Evolutionary conservation across 2,888 invertebrate genomes (phyloP), one percentile per base, ranked within the genome.

Genomic region (Temnothorax unifasciatus): DNA sequence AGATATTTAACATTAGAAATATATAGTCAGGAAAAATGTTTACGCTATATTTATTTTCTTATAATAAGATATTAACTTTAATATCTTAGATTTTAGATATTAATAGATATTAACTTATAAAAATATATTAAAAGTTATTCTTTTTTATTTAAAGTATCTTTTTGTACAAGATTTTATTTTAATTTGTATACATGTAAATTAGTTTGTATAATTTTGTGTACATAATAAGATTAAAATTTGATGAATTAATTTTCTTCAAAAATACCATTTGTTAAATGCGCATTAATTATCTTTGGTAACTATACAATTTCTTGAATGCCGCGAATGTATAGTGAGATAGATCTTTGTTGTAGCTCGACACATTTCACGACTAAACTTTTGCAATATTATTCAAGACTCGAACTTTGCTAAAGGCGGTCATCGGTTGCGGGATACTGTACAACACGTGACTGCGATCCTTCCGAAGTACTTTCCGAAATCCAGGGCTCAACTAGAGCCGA

Each of bases 401-500:
- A 47, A 59, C 13, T 79, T 79, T 21, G 25, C 8, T 13, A 8
- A 38, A 29, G 25, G 29, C 44, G 38, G 73, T 73, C 73, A 73
- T 73, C 47, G 47, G 79, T 59, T 47, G 73, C 47, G 25, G 59
- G 38, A 59, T 73, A 59, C 18, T 11, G 25, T 18, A 34, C 44
- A 47, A 59, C 57, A 59, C 57, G 57, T 79, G 47, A 71, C 69
- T 57, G 34, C 21, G 73, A 73, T 73, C 79, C 59, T 73, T 47
- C 54, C 15, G 15, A 77, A 34, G 68, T 57, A 77, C 68, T 57
- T 77, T 77, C 79, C 25, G 18, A 79, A 73, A 79, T 79, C 73
- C 57, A 38, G 34, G 2, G 47, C 38, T 79, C 59, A 73, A 50
- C 38, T 21, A 59, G 47, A 79, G 13, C 38, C 59, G 73, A 79